These are phyloP conservation scores for Ormyrus labotus DNA, from an alignment of 2,888 invertebrate species.

Conservation along the genomic window DNA sequence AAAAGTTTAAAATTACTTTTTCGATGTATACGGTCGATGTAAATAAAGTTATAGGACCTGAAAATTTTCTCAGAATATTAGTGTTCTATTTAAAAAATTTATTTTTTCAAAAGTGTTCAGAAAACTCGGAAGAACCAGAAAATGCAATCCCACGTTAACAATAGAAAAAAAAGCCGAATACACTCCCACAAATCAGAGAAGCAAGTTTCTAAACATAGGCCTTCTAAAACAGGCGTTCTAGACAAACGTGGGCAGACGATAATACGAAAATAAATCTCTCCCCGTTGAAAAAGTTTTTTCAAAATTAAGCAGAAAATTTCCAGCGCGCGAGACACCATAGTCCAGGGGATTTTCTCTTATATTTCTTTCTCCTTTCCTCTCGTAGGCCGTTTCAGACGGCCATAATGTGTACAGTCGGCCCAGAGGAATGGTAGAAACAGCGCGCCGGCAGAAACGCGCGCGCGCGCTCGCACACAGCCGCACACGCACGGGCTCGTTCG, in stretches of 20 bases:
- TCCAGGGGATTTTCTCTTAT: background rate
- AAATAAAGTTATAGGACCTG: no score
- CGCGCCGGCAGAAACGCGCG: constrained; percentile 1
- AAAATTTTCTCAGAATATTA: no score
- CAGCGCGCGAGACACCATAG: background rate
- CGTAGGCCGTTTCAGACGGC: constrained; percentile 18
- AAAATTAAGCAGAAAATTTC: constrained; percentile 1
- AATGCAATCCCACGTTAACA: background rate
- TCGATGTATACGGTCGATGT: no score
- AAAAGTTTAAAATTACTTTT: no score
- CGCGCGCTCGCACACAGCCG: background rate
- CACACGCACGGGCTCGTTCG: constrained; percentile 7
- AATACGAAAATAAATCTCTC: constrained; percentile 9
- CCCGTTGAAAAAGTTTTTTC: background rate
- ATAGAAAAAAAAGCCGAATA: background rate
- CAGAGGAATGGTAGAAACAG: constrained; percentile 38
- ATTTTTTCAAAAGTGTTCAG: no score
- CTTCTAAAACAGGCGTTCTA: background rate
- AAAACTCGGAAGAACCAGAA: background rate
- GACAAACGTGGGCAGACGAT: constrained; percentile 1
- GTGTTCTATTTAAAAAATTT: no score
- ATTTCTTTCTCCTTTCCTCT: background rate
- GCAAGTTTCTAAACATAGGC: background rate
- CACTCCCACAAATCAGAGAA: background rate
- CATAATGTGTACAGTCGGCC: background rate